These are phyloP conservation scores for Ophiothrix spiculata DNA, from an alignment of 35 echinoderm and acorn worm genomes.

Conservation along the genomic window DNA sequence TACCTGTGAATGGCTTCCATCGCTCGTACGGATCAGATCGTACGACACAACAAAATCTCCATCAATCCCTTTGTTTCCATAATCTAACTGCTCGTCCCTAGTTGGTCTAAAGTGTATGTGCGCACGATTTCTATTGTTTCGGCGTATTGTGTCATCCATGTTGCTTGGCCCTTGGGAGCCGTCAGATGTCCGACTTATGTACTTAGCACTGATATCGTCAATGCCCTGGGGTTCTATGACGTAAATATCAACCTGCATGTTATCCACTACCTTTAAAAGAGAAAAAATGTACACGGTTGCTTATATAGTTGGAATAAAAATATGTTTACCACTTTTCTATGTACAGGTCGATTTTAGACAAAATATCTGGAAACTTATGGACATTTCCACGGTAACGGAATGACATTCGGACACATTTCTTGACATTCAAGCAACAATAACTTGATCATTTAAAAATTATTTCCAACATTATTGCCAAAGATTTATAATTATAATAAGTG, in stretches of 20 bases:
- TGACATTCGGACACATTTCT: too few relatives aligned
- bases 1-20: slow-evolving; percentile 88
- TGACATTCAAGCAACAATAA: too few relatives aligned
- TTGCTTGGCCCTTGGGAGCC: not conserved
- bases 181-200: slow-evolving; percentile 18
- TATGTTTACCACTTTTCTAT: too few relatives aligned
- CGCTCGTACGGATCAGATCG: slow-evolving; percentile 53
- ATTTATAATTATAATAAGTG: too few relatives aligned
- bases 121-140: slow-evolving; percentile 10
- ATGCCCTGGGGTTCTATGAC: slow-evolving; percentile 90
- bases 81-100: slow-evolving; percentile 59
- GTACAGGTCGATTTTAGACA: too few relatives aligned
- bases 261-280: slow-evolving; percentile 49
- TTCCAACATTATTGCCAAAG: too few relatives aligned
- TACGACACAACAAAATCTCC: slow-evolving; percentile 83
- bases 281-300: too few relatives aligned
- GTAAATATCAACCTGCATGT: slow-evolving; percentile 60
- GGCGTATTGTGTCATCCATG: not conserved
- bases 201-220: slow-evolving; percentile 36
- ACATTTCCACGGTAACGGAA: too few relatives aligned
- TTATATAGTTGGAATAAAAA: too few relatives aligned
- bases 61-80: slow-evolving; percentile 33
- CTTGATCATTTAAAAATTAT: too few relatives aligned
- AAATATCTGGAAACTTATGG: too few relatives aligned
- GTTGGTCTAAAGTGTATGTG: slow-evolving; percentile 55